Evolutionary conservation across 2,113 vertebrate genomes (phyloP).

Genomic region (Podarcis muralis): DNA sequence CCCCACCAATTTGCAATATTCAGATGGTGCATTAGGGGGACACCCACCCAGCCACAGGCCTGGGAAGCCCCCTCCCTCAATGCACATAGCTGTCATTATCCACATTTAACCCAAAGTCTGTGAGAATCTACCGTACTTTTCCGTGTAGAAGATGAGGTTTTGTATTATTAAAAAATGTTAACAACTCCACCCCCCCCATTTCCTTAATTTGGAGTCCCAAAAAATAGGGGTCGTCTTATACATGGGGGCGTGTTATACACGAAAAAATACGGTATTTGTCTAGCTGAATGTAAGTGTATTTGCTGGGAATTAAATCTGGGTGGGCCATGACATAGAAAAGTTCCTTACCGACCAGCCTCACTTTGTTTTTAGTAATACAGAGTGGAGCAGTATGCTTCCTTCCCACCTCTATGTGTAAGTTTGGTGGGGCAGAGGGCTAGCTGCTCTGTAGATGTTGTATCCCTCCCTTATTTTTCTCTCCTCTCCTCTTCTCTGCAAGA

Average conservation of each 20-base stretch:
- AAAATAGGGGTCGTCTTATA: too few relatives aligned
- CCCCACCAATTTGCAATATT: slow-evolving; percentile 72
- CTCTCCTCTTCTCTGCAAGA: neutral
- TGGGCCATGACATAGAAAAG: slow-evolving; percentile 36
- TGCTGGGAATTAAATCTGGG: slow-evolving; percentile 50
- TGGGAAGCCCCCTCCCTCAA: slow-evolving; percentile 37
- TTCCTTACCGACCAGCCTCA: slow-evolving; percentile 17
- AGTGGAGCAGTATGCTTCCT: rapidly evolving
- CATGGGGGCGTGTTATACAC: too few relatives aligned
- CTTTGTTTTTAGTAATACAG: rapidly evolving
- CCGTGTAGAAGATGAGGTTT: neutral
- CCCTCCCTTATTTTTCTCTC: neutral
- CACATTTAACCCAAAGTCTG: slow-evolving; percentile 60
- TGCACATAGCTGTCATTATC: slow-evolving; percentile 56
- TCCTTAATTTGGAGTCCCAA: too few relatives aligned
- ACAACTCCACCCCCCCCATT: too few relatives aligned
- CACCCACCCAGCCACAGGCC: neutral
- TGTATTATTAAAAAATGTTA: too few relatives aligned
- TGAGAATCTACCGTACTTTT: neutral
- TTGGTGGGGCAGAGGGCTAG: neutral
- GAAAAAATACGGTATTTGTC: slow-evolving; percentile 17
- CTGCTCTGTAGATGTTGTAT: rapidly evolving
- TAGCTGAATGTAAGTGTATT: slow-evolving; percentile 51
- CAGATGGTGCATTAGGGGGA: slow-evolving; percentile 10
- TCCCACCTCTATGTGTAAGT: neutral